Conservation (phyloP, 1,140 invertebrate species). For the Philopotamus ludificatus region DNA sequence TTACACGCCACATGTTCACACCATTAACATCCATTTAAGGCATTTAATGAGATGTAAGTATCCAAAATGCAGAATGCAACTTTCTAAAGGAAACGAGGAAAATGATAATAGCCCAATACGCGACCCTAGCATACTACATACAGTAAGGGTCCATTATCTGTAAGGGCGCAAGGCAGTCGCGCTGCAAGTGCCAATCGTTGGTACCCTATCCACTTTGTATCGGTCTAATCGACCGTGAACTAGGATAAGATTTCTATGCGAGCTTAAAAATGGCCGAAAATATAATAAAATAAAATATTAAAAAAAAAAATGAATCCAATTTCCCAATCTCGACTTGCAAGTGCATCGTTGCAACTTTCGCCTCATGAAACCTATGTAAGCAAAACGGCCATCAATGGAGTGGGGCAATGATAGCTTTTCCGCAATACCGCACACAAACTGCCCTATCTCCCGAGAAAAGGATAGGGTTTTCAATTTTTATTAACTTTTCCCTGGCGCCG, state of each 20-base stretch:
- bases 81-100: no score
- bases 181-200: conserved; percentile 30
- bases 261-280: no score
- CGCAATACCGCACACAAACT: neutral
- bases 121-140: no score
- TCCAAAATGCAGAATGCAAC: no score
- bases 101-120: no score
- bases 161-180: conserved; percentile 16
- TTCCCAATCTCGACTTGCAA: neutral
- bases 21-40: no score
- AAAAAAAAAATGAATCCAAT: no score
- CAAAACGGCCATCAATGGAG: conserved; percentile 9
- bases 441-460: neutral
- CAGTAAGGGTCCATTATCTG: conserved; percentile 17
- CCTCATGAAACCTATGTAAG: neutral
- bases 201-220: conserved; percentile 28
- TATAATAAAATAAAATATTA: no score
- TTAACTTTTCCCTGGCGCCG: conserved; percentile 9
- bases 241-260: conserved; percentile 35
- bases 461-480: conserved; percentile 6
- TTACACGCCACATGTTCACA: no score
- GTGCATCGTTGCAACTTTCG: conserved; percentile 4
- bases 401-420: conserved; percentile 4
- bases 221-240: conserved; percentile 32
- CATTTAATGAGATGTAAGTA: no score